Evolutionary conservation across 2,888 invertebrate genomes (phyloP).

Genomic region (Chaetogeoica ovagalla): DNA sequence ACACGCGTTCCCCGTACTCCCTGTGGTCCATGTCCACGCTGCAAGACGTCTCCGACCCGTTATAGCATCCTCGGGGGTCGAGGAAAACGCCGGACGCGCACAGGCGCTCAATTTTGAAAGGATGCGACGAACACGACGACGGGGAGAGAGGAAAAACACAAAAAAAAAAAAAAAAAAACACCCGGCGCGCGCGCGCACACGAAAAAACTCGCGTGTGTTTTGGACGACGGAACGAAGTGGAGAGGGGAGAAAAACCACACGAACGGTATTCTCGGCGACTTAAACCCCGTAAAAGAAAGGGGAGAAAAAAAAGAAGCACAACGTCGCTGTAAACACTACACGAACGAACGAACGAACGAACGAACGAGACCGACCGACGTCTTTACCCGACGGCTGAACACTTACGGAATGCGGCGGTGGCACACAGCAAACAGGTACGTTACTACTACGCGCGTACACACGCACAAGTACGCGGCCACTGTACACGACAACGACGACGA

Average conservation of each 20-base stretch:
- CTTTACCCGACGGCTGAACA: slow-evolving; percentile 24
- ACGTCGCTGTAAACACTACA: no score
- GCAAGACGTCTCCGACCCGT: slow-evolving; percentile 52
- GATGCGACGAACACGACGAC: neutral
- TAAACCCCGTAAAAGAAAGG: no score
- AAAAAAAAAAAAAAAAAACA: neutral
- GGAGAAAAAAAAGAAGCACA: no score
- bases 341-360: no score
- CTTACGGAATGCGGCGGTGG: slow-evolving; percentile 46
- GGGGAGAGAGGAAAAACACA: neutral
- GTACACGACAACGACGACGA: neutral
- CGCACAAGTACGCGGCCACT: neutral
- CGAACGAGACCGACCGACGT: slow-evolving; percentile 24
- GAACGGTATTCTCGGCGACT: neutral
- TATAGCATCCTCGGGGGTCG: slow-evolving; percentile 54
- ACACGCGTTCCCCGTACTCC: slow-evolving; percentile 47
- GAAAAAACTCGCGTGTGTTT: neutral
- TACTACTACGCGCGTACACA: slow-evolving; percentile 8
- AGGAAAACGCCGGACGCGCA: slow-evolving; percentile 53
- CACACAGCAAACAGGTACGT: slow-evolving; percentile 30
- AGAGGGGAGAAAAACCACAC: neutral
- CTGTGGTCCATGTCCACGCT: slow-evolving; percentile 52
- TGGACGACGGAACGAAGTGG: no score
- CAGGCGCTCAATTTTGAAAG: slow-evolving; percentile 53
- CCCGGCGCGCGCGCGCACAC: neutral